A percentile compares a stretch with the other conserved stretches of the same genome.
Evolutionary conservation across 2,797 vertebrate species (phyloP).

Genomic region (Onychomys leucogaster): DNA sequence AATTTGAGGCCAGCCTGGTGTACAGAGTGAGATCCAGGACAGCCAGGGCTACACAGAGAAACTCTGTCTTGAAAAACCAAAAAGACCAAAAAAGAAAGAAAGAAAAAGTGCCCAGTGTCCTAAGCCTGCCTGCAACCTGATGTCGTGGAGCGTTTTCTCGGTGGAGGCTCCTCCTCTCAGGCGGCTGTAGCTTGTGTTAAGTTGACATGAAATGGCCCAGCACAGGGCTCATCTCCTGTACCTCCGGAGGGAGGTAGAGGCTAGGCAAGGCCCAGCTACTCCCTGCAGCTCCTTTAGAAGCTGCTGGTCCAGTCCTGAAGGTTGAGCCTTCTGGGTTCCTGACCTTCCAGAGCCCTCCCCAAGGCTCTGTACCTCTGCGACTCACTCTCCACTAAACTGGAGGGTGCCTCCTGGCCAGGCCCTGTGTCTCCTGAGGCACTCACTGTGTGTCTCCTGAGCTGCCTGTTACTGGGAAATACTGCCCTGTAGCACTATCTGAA

Average conservation of each 20-base stretch:
- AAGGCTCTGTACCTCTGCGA: neutral
- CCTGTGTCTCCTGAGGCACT: neutral
- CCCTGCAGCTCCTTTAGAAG: neutral
- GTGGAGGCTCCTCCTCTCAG: neutral
- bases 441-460: neutral
- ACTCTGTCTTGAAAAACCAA: neutral
- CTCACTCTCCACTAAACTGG: neutral
- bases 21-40: neutral
- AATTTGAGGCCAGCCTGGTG: neutral
- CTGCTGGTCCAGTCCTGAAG: neutral
- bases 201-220: neutral
- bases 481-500: neutral
- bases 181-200: neutral
- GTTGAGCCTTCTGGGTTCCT: neutral
- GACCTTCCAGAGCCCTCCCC: neutral
- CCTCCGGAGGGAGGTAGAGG: neutral
- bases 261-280: neutral
- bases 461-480: neutral
- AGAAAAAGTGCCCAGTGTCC: neutral
- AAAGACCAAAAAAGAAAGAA: no score
- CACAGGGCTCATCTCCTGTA: neutral
- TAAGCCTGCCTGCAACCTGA: neutral
- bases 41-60: neutral
- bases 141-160: neutral
- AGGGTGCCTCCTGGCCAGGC: neutral